Base-by-base conservation (phyloP, 2,113 vertebrate species). In the Eurypyga helias region DNA sequence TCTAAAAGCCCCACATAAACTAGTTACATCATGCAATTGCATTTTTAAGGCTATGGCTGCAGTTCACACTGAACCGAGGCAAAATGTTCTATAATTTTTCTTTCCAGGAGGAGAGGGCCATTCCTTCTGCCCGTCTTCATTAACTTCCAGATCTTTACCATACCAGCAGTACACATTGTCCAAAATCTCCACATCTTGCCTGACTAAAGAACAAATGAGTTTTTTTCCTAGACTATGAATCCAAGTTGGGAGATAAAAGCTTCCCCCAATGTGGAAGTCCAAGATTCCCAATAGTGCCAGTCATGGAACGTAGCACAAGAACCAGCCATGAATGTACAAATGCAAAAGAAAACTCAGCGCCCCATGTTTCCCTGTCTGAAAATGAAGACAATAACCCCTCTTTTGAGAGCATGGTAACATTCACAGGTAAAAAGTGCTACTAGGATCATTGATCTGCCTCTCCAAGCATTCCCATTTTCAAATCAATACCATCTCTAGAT, bases 21-120 rank as follows among this genome's bases (percentile, higher is more conserved):
- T 6, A 13, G 4, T 66, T 62, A 58, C 61, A 15, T 18, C 34
- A 15, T 0, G 23, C 3, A 4, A 10, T 7, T 8, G 2, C 6
- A 17, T 13, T 9, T 38, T 88, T 36, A 75, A 4, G 16, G 62
- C 57, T 36, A 26, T 0, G 10, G 82, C 55, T 76, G 43, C 41
- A 26, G 38, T 3, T 83, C 66, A 34, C 43, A 13, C 13, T 4
- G 17, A 85, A 13, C 26, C 46, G 36, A 58, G 46, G 36, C 19
- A 38, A 80, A 61, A 31, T 1, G 7, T n/a, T 54, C 34, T 23
- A 25, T 7, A 7, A 62, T 7, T 66, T 41, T 55, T 34, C 65
- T 7, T 82, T 67, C 82, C 51, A 73, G 21, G 1, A 54, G 16
- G 26, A 45, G 11, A 73, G 3, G 15, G n/a, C 26, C 57, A 36